Evolutionary conservation across 1,140 invertebrate genomes (phyloP), one percentile per base, ranked within the genome.

Genomic region (Eumeta japonica): DNA sequence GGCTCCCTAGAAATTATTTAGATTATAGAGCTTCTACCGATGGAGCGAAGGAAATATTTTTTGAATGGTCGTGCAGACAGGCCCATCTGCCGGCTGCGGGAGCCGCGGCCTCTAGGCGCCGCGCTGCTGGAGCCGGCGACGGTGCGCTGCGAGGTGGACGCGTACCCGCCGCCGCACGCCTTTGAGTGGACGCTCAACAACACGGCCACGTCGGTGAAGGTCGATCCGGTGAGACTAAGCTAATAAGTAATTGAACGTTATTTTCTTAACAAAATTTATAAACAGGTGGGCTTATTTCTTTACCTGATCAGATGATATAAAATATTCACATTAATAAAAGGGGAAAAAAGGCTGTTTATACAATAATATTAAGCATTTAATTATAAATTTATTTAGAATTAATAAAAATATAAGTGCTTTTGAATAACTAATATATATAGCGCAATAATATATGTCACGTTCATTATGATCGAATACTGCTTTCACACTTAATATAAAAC

Each of bases 151-250:
- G 84, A 87, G 72, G 91, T 94, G 10, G 88, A 92, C 48, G 86
- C 91, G 10, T 90, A 88, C 67, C 91, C 92, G 10, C 79, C 84
- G 10, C 88, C 89, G 12, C 83, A 88, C 44, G 85, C 79, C 37
- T 94, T 93, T 64, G 84, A 87, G 44, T 94, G 92, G 92, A 84
- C 87, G 16, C 91, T 94, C 62, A 94, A 94, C 70, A 92, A 90
- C 66, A 90, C 89, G 2, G 86, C 87, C 10, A 86, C 90, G 48
- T 84, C 83, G 39, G 81, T 86, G 35, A 88, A 90, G 51, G 84
- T 92, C 16, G 63, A 74, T 45, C 48, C 62, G 18, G 70, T 74
- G 43, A 70, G 58, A 65, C 49, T 10, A 29, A 35, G 29, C 5
- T 7, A 5, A 31, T 7, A 31, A 31, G 20, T 24, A 24, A 7